Evolutionary conservation across 1,140 invertebrate genomes (phyloP).

Genomic region (Pseudomyrmex concolor): DNA sequence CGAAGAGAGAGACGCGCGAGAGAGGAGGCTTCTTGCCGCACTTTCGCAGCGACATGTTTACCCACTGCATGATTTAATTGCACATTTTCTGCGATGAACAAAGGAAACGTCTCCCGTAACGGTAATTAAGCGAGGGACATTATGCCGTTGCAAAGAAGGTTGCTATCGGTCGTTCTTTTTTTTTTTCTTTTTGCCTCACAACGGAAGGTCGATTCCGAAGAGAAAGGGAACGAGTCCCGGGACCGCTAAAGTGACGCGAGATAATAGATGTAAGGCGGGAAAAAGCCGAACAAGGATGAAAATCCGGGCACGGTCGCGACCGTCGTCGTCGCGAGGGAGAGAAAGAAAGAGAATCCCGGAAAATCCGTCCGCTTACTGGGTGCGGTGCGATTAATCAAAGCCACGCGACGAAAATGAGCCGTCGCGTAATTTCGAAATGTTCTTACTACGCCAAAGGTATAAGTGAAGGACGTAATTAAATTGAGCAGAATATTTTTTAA

Average conservation of each 20-base stretch:
- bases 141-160: conserved; percentile 27
- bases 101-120: not conserved
- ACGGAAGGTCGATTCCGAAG: conserved; percentile 44
- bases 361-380: conserved; percentile 48
- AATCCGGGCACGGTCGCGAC: conserved; percentile 42
- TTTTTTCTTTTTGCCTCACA: too few relatives aligned
- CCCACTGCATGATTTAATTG: conserved; percentile 22
- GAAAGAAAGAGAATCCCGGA: conserved; percentile 33
- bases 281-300: conserved; percentile 57
- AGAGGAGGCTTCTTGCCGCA: too few relatives aligned
- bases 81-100: conserved; percentile 3
- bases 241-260: conserved; percentile 43
- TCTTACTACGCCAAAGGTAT: conserved; percentile 40
- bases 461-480: conserved; percentile 54
- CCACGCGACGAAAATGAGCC: conserved; percentile 49
- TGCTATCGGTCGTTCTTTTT: conserved; percentile 33
- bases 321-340: not conserved
- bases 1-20: too few relatives aligned
- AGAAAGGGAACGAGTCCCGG: conserved; percentile 52
- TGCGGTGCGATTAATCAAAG: conserved; percentile 47
- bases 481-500: conserved; percentile 21
- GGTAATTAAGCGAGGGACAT: conserved; percentile 36
- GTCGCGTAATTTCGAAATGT: conserved; percentile 40
- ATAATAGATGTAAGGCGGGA: conserved; percentile 67
- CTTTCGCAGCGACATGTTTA: not conserved